Conservation (phyloP, 2,113 vertebrate genomes). For the Eubucco bourcierii region DNA sequence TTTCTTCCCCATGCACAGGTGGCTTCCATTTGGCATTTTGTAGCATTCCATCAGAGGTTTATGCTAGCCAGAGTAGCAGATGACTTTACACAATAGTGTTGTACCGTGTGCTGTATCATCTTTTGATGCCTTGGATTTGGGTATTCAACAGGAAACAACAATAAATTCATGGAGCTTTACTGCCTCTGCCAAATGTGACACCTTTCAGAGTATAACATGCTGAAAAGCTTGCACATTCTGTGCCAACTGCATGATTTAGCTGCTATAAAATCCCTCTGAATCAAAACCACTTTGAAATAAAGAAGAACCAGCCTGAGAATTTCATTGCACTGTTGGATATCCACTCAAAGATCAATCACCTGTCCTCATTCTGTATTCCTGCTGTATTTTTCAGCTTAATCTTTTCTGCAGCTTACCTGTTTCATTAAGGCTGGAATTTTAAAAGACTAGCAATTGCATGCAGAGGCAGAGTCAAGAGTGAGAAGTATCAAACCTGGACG, state of each 20-base stretch:
- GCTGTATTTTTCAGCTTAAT: constrained; percentile 80
- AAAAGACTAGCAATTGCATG: constrained; percentile 67
- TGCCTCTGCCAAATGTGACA: constrained; percentile 80
- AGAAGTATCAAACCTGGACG: constrained; percentile 57
- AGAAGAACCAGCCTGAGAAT: constrained; percentile 80
- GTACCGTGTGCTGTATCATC: not conserved
- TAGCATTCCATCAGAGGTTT: not conserved
- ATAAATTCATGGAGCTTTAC: constrained; percentile 76
- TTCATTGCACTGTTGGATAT: constrained; percentile 78
- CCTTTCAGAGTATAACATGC: constrained; percentile 75
- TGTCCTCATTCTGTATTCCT: constrained; percentile 78
- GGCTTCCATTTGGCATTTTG: not conserved
- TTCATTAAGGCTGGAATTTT: constrained; percentile 79
- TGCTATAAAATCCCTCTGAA: constrained; percentile 79
- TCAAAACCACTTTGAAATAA: constrained; percentile 78
- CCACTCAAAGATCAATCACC: constrained; percentile 81
- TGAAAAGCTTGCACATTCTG: constrained; percentile 74
- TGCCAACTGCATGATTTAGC: constrained; percentile 80
- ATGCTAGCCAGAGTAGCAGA: not conserved
- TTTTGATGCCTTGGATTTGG: constrained; percentile 53
- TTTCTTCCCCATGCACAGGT: not conserved
- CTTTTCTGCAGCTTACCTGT: constrained; percentile 74
- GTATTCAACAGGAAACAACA: constrained; percentile 45
- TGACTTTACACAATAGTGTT: not conserved
- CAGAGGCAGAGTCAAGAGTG: constrained; percentile 45